phyloP scores from a whole-genome alignment of 2,797 vertebrate genomes.

The Leptoclinus maculatus region DNA sequence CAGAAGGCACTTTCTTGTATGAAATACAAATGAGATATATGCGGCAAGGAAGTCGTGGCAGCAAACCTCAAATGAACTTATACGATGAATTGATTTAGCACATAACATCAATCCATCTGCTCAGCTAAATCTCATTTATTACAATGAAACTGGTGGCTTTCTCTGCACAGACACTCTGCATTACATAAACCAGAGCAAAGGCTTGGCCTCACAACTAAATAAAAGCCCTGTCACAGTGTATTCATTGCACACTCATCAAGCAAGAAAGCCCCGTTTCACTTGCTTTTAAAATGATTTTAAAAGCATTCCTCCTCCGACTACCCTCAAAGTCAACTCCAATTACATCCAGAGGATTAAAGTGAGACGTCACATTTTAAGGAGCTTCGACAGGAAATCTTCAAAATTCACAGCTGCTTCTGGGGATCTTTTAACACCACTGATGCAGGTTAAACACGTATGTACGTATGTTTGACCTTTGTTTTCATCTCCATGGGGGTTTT shows the following conservation, averaged over 20 bases:
- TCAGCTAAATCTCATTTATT: conserved; percentile 15
- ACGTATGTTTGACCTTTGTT: conserved; percentile 14
- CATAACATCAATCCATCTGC: conserved; percentile 22
- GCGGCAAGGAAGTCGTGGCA: neutral
- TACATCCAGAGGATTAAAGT: conserved; percentile 39
- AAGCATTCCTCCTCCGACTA: conserved; percentile 30
- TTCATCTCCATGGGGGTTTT: conserved; percentile 17
- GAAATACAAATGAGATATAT: conserved; percentile 15
- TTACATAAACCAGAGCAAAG: conserved; percentile 28
- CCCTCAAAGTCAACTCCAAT: conserved; percentile 44
- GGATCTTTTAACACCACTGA: conserved; percentile 2
- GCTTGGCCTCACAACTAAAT: conserved; percentile 35
- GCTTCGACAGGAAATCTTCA: conserved; percentile 7
- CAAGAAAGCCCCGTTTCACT: conserved; percentile 31
- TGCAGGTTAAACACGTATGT: neutral
- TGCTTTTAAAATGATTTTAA: conserved; percentile 41
- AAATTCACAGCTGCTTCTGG: conserved; percentile 1
- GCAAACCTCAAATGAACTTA: conserved; percentile 19
- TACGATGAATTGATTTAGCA: conserved; percentile 8
- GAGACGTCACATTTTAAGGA: conserved; percentile 19
- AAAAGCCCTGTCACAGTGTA: conserved; percentile 50
- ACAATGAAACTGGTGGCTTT: conserved; percentile 1
- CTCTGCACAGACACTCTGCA: neutral
- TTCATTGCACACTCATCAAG: conserved; percentile 44
- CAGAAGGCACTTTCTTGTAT: neutral